Evolutionary conservation across 2,113 vertebrate genomes (phyloP).

Genomic region (Prionailurus bengalensis): DNA sequence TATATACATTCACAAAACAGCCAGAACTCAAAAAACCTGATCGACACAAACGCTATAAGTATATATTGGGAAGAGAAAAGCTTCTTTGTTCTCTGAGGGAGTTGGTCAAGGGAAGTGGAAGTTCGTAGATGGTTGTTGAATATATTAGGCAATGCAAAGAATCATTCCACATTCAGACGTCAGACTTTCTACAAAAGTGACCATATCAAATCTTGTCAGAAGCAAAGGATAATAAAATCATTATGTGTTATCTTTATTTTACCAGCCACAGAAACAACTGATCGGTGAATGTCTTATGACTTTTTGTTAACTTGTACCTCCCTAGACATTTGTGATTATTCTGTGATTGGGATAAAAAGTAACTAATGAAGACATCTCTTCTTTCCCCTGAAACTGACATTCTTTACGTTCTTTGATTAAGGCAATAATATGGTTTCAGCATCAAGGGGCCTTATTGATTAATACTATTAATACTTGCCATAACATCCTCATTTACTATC

Average conservation of each 20-base stretch:
- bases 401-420: neutral
- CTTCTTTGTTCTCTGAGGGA: neutral
- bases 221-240: neutral
- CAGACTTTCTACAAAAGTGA: neutral
- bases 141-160: neutral
- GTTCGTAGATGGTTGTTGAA: neutral
- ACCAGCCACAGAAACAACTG: neutral
- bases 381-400: neutral
- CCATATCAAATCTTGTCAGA: neutral
- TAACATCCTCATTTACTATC: neutral
- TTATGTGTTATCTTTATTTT: neutral
- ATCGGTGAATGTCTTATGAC: neutral
- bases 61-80: neutral
- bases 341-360: neutral
- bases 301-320: neutral
- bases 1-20: neutral
- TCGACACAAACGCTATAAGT: neutral
- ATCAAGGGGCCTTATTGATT: neutral
- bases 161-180: neutral
- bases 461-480: slow-evolving; percentile 9
- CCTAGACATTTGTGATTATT: neutral
- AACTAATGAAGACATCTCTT: neutral
- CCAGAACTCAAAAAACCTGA: neutral
- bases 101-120: neutral
- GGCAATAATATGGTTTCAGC: neutral